A percentile compares a stretch with the other conserved stretches of the same genome.
Evolutionary conservation across 2,888 invertebrate species (phyloP).

Genomic region (Pristionchus arcanus): DNA sequence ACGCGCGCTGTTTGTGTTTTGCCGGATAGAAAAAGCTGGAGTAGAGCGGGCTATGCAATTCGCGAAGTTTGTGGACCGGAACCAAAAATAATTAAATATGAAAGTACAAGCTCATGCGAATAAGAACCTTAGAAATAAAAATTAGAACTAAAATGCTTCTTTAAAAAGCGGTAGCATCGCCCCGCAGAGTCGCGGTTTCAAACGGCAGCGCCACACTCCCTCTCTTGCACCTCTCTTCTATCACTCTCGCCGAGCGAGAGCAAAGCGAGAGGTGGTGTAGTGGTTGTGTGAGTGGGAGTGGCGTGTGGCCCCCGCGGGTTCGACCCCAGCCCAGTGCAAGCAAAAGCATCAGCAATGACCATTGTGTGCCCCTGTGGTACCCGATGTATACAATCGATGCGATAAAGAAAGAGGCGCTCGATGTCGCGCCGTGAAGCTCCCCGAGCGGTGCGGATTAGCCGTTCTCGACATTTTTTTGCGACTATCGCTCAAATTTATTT

Average conservation of each 20-base stretch:
- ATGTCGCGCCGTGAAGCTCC: conserved; percentile 1
- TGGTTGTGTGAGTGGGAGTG: background rate
- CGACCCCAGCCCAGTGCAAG: background rate
- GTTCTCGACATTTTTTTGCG: conserved; percentile 23
- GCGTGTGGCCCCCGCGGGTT: background rate
- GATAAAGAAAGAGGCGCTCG: background rate
- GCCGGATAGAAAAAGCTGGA: no score
- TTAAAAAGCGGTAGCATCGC: background rate
- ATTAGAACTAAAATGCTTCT: no score
- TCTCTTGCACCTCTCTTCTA: background rate
- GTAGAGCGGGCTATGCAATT: no score
- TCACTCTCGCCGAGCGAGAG: background rate
- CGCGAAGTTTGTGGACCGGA: no score
- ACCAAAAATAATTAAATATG: no score
- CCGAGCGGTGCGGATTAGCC: conserved; percentile 33
- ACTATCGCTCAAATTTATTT: no score
- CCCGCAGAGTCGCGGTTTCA: background rate
- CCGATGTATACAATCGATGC: conserved; percentile 5
- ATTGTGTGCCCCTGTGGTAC: background rate
- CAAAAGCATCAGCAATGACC: conserved; percentile 11
- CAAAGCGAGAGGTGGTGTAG: background rate
- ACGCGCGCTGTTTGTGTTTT: no score
- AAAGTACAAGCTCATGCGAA: no score
- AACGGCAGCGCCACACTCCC: background rate
- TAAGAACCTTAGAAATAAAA: no score